These are phyloP conservation scores for Melanotaenia parkinsoni DNA, from an alignment of 2,797 vertebrate species.

Conservation along the genomic window DNA sequence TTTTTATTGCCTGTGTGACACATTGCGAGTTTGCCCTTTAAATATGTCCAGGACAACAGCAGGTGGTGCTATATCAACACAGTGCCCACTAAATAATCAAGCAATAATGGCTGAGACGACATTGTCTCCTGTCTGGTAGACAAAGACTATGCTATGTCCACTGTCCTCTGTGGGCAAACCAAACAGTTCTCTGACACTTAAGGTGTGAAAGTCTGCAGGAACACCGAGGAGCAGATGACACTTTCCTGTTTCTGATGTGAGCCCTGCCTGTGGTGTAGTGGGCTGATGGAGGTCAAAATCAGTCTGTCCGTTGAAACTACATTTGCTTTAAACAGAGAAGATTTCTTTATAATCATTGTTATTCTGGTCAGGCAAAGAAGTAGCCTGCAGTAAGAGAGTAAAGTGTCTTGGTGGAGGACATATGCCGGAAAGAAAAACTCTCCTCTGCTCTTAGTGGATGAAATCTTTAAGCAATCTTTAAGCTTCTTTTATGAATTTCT, in stretches of 20 bases:
- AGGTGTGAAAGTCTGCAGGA: constrained; percentile 24
- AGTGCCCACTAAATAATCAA: constrained; percentile 1
- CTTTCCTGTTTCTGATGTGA: constrained; percentile 23
- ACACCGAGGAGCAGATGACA: constrained; percentile 25
- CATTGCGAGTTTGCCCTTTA: not conserved
- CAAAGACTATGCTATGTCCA: constrained; percentile 3
- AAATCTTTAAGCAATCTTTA: not conserved
- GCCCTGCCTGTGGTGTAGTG: constrained; percentile 35
- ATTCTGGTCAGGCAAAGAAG: constrained; percentile 74
- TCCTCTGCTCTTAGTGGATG: constrained; percentile 13
- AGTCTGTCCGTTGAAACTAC: constrained; percentile 50
- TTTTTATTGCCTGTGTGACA: not conserved
- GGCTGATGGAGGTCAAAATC: constrained; percentile 61
- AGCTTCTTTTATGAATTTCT: constrained; percentile 7
- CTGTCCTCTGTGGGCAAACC: constrained; percentile 4
- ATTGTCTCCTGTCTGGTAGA: constrained; percentile 19
- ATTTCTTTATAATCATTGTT: constrained; percentile 64
- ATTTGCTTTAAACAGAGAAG: constrained; percentile 46
- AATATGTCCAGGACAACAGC: constrained; percentile 41
- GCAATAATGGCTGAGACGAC: constrained; percentile 7
- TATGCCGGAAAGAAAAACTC: constrained; percentile 16
- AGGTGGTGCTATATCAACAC: constrained; percentile 62
- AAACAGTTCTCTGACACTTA: constrained; percentile 8
- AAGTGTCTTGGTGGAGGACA: constrained; percentile 62
- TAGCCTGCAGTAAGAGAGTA: constrained; percentile 47